phyloP scores from a whole-genome alignment of 2,888 invertebrate genomes.

The Bruchidius siliquastri region DNA sequence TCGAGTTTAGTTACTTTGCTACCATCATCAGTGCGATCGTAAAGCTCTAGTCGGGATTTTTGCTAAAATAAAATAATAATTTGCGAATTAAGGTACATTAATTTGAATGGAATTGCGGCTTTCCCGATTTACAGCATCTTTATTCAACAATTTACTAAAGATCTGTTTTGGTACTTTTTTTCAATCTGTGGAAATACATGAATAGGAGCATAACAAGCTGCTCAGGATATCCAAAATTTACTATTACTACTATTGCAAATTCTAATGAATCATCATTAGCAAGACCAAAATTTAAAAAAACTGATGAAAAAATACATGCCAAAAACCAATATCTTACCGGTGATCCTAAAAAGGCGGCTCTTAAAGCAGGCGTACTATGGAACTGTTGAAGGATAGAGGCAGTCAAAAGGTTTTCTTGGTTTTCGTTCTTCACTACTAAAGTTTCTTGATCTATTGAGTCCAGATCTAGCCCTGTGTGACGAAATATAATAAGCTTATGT shows the following conservation, averaged over 20 bases:
- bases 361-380: conserved; percentile 36
- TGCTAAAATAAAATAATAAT: conserved; percentile 23
- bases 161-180: too few species aligned
- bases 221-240: too few species aligned
- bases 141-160: too few species aligned
- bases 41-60: conserved; percentile 40
- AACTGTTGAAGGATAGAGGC: conserved; percentile 45
- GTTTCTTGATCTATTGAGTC: conserved; percentile 38
- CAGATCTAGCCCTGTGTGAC: conserved; percentile 31
- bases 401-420: conserved; percentile 39
- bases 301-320: too few species aligned
- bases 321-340: conserved; percentile 30
- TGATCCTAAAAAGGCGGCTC: conserved; percentile 41
- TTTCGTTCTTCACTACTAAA: conserved; percentile 38
- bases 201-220: too few species aligned
- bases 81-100: too few species aligned
- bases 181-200: too few species aligned
- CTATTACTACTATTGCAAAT: too few species aligned
- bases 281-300: too few species aligned
- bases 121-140: too few species aligned
- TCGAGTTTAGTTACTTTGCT: conserved; percentile 33
- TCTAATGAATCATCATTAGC: too few species aligned
- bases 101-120: too few species aligned
- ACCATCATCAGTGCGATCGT: conserved; percentile 36
- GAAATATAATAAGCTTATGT: neutral